Evolutionary conservation across 1,140 invertebrate genomes (phyloP), one percentile per base, ranked within the genome.

Genomic region (Apis florea): DNA sequence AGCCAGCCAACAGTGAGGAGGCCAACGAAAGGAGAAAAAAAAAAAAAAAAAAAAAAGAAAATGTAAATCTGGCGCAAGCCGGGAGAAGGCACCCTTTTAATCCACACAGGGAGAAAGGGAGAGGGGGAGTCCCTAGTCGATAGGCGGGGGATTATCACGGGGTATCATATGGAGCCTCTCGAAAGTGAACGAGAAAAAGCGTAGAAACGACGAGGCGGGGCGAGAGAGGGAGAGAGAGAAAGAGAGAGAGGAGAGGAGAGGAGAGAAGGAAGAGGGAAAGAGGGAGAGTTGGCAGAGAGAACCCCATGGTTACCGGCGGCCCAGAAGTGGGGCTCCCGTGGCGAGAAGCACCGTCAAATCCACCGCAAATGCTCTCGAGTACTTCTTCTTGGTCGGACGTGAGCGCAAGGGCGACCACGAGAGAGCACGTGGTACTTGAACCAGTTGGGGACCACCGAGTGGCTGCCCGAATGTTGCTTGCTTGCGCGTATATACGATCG

Each of bases 351-450:
- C 92, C 91, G 88, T 91, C 90, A 92, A 92, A 93, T 92, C 92
- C 91, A 92, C 92, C 92, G 91, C 92, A 92, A 93, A 93, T 92
- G 90, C 92, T 90, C 88, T 92, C 90, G 89, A 93, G 92, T 92
- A 92, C 92, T 91, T 89, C 90, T 91, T 83, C 90, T 88, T 91
- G 91, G 90, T 91, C 88, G 92, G 90, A 92, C 92, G 91, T 92
- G 91, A 92, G 92, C 91, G 92, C 89, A 92, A 92, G 92, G 91
- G 92, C 90, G 91, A 86, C 88, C 85, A 85, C 89, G 90, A 92
- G 88, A 88, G 85, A 86, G 87, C 84, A 79, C 91, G 91, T 90
- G 91, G 91, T 92, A 93, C 92, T 93, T 92, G 90, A 93, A 93
- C 91, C 92, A 92, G 92, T 92, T 93, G 92, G 91, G 90, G 91